Percentiles rank a stretch among this genome's conserved stretches.
Conservation (phyloP, 1,140 invertebrate genomes). For the Fopius arisanus region DNA sequence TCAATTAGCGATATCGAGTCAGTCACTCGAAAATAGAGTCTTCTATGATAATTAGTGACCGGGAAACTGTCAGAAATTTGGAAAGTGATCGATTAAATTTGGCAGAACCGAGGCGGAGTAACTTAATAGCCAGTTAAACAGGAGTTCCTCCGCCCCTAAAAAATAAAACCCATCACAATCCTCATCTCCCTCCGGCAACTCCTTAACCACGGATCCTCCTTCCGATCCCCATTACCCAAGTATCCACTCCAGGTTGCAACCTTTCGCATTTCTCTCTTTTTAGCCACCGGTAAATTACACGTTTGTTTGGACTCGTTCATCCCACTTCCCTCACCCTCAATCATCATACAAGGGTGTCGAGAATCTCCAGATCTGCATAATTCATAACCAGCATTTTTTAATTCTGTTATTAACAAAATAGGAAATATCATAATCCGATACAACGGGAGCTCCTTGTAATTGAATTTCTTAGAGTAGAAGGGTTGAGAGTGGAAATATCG, state of each 20-base stretch:
- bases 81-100: background rate
- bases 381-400: conserved; percentile 37
- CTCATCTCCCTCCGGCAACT: conserved; percentile 13
- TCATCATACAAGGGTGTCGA: background rate
- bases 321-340: conserved; percentile 16
- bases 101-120: conserved; percentile 48
- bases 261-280: conserved; percentile 36
- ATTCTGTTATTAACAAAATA: conserved; percentile 53
- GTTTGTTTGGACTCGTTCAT: conserved; percentile 52
- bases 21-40: no score
- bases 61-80: conserved; percentile 16
- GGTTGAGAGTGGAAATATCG: conserved; percentile 14
- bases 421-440: background rate
- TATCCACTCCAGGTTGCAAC: conserved; percentile 34
- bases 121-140: conserved; percentile 63
- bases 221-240: conserved; percentile 14
- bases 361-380: conserved; percentile 20
- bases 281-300: conserved; percentile 62
- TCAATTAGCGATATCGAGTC: no score
- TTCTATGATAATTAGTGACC: no score
- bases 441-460: background rate
- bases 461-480: background rate
- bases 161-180: conserved; percentile 60
- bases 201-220: background rate
- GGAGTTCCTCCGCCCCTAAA: conserved; percentile 60